These are phyloP conservation scores for Lingula anatina DNA, from an alignment of 2,888 invertebrate genomes.

Conservation along the genomic window DNA sequence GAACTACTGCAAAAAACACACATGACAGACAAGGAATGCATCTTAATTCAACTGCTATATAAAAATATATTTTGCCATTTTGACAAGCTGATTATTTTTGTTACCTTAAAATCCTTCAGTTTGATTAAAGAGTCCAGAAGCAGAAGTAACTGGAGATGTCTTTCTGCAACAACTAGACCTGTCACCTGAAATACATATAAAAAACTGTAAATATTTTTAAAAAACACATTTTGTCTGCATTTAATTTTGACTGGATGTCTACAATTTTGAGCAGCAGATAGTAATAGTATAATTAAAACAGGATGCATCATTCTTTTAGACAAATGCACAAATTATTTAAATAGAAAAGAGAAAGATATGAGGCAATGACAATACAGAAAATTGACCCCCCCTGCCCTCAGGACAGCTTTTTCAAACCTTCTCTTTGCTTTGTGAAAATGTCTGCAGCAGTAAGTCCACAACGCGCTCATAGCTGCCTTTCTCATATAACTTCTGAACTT, in stretches of 20 bases:
- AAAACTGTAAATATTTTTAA: neutral
- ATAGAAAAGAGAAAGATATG: too few species aligned
- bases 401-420: too few species aligned
- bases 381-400: too few species aligned
- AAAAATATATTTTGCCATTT: too few species aligned
- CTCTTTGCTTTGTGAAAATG: constrained; percentile 23
- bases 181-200: neutral
- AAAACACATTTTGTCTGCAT: neutral
- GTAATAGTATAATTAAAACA: neutral
- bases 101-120: constrained; percentile 56
- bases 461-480: constrained; percentile 40
- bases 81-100: too few species aligned
- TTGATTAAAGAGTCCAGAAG: constrained; percentile 67
- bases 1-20: too few species aligned
- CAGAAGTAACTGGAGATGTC: constrained; percentile 57
- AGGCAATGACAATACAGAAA: too few species aligned
- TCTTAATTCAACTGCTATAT: too few species aligned
- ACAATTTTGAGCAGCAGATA: too few species aligned
- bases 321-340: neutral
- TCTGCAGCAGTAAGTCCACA: constrained; percentile 39
- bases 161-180: constrained; percentile 43
- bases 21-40: too few species aligned
- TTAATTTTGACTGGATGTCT: neutral
- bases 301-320: neutral
- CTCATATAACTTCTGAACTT: constrained; percentile 47